Base-by-base conservation (phyloP, 1,140 invertebrate genomes). In the Pygmarrhopalites habei region DNA sequence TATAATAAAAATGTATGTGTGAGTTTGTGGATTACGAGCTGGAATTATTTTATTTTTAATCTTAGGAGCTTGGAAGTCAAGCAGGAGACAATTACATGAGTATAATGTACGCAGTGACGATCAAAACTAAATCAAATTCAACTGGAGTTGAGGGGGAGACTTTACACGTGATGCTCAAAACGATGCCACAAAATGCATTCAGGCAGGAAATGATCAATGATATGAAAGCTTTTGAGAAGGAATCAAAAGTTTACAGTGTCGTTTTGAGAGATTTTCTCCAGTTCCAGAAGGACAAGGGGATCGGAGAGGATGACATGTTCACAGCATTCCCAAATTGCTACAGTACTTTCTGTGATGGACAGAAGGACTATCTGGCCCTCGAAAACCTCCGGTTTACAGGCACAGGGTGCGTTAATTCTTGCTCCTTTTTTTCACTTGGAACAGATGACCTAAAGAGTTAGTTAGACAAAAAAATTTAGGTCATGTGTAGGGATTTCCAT, bases 81-180 rank as follows among this genome's bases (percentile, higher is more conserved):
- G 74, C 76, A 62, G 79, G 79, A 29, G 78, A 80, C 62, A 80
- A 80, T 72, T 80, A 79, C 30, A 73, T 75, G 10, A 78, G 77
- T 43, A 74, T 77, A 14, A 76, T 80, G 73, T 65, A 76, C 28
- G 73, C 77, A 1, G 68, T 73, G 1, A 64, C 17, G 32, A 64
- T 75, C 3, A 5, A 64, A 10, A 51, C 63, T n/a, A 69, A 58
- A 49, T 49, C 19, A 15, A 51, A 51, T 14, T 49, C 32, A 7
- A 67, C 39, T 23, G 53, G 58, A 19, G n/a, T n/a, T n/a, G 46
- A 60, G 7, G 19, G 25, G 25, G 30, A 39, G 3, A 28, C 25
- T 39, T 32, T 68, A 23, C 17, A 56, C 7, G 46, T 68, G 1
- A 68, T 68, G 66, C 17, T 68, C 25, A 68, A 68, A 47, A 64